A percentile compares a stretch with the other conserved stretches of the same genome.
Conservation (phyloP, 2,113 vertebrate genomes). For the Leptosomus discolor region DNA sequence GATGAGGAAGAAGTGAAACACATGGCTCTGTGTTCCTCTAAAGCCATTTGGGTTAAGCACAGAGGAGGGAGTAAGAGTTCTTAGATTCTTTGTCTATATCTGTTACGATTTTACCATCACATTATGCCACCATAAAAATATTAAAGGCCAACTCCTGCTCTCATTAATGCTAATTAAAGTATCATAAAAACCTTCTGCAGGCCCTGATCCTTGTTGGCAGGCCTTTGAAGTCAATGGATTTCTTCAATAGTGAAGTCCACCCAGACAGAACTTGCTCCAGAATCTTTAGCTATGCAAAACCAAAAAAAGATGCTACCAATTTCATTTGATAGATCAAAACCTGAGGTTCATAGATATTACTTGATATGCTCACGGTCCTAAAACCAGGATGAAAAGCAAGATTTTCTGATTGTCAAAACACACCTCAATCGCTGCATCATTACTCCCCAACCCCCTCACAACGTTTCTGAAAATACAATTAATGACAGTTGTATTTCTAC, state of each 20-base stretch:
- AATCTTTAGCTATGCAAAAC: background rate
- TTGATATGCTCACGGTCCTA: background rate
- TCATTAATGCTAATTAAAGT: background rate
- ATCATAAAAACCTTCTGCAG: background rate
- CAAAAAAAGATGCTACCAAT: background rate
- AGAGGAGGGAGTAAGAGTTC: background rate
- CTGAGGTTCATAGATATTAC: background rate
- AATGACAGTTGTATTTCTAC: background rate
- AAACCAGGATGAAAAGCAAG: background rate
- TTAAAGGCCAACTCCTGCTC: background rate
- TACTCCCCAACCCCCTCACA: background rate
- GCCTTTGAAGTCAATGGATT: background rate
- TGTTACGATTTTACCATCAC: background rate
- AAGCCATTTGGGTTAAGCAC: background rate
- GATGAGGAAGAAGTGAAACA: background rate
- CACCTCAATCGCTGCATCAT: background rate
- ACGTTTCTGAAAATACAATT: background rate
- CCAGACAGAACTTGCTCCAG: background rate
- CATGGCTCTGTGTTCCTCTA: background rate
- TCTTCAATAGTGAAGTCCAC: background rate
- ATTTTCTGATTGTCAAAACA: background rate
- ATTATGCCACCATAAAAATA: background rate
- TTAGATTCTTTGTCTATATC: background rate
- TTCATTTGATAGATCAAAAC: background rate
- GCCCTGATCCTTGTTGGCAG: background rate